Evolutionary conservation across 2,888 invertebrate genomes (phyloP).

Genomic region (Embidobia sp.): DNA sequence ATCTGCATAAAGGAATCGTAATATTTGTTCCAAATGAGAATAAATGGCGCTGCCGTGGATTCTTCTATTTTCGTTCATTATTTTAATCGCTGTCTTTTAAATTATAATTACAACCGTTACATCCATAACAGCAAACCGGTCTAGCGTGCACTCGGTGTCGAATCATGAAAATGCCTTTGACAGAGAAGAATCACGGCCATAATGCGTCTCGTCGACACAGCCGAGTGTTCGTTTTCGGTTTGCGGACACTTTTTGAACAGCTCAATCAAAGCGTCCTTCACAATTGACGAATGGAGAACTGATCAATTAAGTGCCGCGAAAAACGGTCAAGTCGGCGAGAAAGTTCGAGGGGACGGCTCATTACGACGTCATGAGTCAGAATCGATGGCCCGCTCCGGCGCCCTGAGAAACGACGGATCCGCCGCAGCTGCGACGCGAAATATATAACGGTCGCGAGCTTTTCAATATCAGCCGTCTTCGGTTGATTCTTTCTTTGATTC

Average conservation of each 20-base stretch:
- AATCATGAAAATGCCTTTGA: slow-evolving; percentile 46
- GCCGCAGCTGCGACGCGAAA: slow-evolving; percentile 64
- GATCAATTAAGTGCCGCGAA: slow-evolving; percentile 24
- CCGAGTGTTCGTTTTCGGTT: too few species aligned
- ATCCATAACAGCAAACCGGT: slow-evolving; percentile 39
- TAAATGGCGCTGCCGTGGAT: slow-evolving; percentile 9
- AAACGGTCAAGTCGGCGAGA: slow-evolving; percentile 25
- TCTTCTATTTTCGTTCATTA: slow-evolving; percentile 11
- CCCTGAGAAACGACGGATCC: slow-evolving; percentile 61
- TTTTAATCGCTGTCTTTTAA: slow-evolving; percentile 3
- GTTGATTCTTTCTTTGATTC: slow-evolving; percentile 67
- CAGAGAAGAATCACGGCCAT: background rate
- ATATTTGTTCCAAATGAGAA: slow-evolving; percentile 24
- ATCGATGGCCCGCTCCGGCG: slow-evolving; percentile 59
- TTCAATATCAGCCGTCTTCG: slow-evolving; percentile 64
- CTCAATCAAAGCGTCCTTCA: too few species aligned
- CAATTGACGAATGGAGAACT: background rate
- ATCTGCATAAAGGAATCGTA: slow-evolving; percentile 40
- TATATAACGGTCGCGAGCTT: slow-evolving; percentile 66
- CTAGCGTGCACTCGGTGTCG: slow-evolving; percentile 44
- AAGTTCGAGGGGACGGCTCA: slow-evolving; percentile 45
- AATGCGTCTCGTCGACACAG: too few species aligned
- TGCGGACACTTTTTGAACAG: too few species aligned
- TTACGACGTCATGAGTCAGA: slow-evolving; percentile 59
- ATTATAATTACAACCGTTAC: slow-evolving; percentile 31